These are phyloP conservation scores for Muraenolepis orangiensis DNA, from an alignment of 2,797 vertebrate species.

Conservation along the genomic window DNA sequence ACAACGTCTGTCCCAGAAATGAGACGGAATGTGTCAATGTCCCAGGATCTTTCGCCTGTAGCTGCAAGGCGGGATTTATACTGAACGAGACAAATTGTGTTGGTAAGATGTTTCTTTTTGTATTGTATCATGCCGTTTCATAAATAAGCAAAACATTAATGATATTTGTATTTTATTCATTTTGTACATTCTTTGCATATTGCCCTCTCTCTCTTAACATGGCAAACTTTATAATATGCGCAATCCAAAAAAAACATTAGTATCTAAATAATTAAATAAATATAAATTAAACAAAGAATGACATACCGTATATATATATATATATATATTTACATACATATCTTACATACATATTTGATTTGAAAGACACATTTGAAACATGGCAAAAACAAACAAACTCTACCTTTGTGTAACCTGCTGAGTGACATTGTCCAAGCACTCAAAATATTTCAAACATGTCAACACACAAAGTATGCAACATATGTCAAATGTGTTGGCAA, in stretches of 20 bases:
- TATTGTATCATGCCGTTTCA: background rate
- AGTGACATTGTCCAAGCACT: background rate
- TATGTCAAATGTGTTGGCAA: background rate
- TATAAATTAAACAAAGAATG: background rate
- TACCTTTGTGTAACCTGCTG: background rate
- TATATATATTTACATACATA: too few species aligned
- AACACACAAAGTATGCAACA: background rate
- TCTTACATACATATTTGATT: too few species aligned
- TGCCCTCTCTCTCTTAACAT: background rate
- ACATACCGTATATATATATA: too few species aligned
- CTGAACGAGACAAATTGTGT: conserved; percentile 63
- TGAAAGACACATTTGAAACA: background rate
- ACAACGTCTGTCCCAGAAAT: conserved; percentile 69
- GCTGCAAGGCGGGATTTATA: conserved; percentile 74
- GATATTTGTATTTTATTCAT: background rate
- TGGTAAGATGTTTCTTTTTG: conserved; percentile 63
- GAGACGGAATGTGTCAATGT: conserved; percentile 72
- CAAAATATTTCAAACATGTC: background rate
- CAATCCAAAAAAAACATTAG: too few species aligned
- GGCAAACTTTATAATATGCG: too few species aligned
- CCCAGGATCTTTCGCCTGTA: conserved; percentile 74
- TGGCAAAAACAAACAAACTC: background rate
- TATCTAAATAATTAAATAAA: background rate
- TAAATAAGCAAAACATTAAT: background rate
- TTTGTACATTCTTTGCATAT: background rate